Evolutionary conservation across 1,140 invertebrate species (phyloP), one percentile per base, ranked within the genome.

Genomic region (Frieseomelitta varia): DNA sequence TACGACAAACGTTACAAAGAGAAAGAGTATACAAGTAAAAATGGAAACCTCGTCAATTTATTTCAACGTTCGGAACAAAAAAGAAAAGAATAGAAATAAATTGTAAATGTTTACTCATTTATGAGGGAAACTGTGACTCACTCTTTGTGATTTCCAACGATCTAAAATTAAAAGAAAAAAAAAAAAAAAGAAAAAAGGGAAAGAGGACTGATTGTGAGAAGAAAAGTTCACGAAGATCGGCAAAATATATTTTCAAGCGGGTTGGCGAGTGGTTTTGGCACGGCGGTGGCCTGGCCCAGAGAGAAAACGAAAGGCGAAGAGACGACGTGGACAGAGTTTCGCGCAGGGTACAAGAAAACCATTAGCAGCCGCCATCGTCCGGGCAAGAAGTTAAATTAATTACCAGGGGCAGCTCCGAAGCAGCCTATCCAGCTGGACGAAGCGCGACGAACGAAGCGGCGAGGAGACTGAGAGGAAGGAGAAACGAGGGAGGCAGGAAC

Each of bases 351-450:
- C 92, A 94, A 94, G 91, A 93, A 93, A 93, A 94, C 92, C 92
- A 94, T 94, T 94, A 94, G 93, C 91, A 92, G 93, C 92, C 92
- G 92, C 93, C 92, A 94, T 92, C 91, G 90, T 77, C 85, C 85
- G 85, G 82, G 91, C 92, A 94, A 94, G 91, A 95, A 95, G 92
- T 95, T 94, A 94, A 95, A 95, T 94, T 94, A 95, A 95, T 95
- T 95, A 94, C 93, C 82, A 77, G 85, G 88, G 86, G 87, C 78
- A 86, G 27, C 56, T 63, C 86, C 78, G 21, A 30, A 85, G 65
- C 79, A 68, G 83, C 71, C 56, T 61, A 74, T 81, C 72, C 85
- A 84, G 86, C 87, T 88, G 85, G 72, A 81, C 67, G 67, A 55
- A 77, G 83, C 58, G 39, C 30, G 77, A 87, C 75, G 79, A 34